Evolutionary conservation across 2,888 invertebrate genomes (phyloP).

Genomic region (Perdita meconis): DNA sequence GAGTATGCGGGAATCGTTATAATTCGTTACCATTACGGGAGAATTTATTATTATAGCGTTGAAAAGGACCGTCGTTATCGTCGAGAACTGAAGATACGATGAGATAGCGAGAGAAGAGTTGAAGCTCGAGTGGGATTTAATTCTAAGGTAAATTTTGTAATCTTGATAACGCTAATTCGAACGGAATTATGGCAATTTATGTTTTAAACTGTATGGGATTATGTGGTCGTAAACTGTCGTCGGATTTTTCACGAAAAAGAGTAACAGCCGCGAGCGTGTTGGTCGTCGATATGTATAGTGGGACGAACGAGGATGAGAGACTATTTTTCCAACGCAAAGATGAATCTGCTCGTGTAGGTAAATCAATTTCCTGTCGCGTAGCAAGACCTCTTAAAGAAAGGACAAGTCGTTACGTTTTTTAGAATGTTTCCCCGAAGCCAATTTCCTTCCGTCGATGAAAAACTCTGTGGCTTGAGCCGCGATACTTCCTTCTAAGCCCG

Average conservation of each 20-base stretch:
- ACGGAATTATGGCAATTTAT: too few species aligned
- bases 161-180: too few species aligned
- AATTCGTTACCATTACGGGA: constrained; percentile 46
- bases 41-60: constrained; percentile 56
- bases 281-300: constrained; percentile 55
- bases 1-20: constrained; percentile 36
- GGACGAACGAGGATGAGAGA: constrained; percentile 54
- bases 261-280: constrained; percentile 25
- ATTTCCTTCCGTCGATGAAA: constrained; percentile 67
- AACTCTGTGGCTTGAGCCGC: constrained; percentile 33
- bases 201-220: too few species aligned
- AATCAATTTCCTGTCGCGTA: constrained; percentile 71
- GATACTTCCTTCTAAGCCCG: constrained; percentile 7
- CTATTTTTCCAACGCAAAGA: constrained; percentile 67
- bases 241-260: not conserved
- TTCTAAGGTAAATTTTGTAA: too few species aligned
- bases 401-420: constrained; percentile 67
- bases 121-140: too few species aligned
- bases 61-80: not conserved
- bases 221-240: not conserved
- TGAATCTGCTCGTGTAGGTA: constrained; percentile 67
- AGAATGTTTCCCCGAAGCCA: constrained; percentile 65
- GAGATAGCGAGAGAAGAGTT: too few species aligned
- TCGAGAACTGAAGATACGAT: not conserved
- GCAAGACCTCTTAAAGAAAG: constrained; percentile 61